Evolutionary conservation across 2,888 invertebrate species (phyloP), one percentile per base, ranked within the genome.

Genomic region (Isoperla grammatica): DNA sequence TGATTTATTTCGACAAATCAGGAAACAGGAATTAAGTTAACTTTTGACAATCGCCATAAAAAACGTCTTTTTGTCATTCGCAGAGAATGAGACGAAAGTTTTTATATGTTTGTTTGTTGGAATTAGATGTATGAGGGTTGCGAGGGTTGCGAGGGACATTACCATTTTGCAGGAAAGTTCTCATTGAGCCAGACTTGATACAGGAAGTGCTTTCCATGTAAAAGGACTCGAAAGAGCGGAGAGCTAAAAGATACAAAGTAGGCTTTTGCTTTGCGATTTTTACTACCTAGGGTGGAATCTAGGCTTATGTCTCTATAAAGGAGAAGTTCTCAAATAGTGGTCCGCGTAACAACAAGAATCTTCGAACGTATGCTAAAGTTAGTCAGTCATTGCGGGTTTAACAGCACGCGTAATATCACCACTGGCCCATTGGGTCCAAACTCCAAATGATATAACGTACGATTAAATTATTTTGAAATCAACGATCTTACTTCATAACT

Each of bases 11-110:
- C 50, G 23, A 35, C 13, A 50, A 35, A 13, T 35, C 53, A 53
- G 53, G 53, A 53, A 39, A 53, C 53, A 53, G 39, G 53, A 39
- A 39, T 53, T 53, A 35, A 39, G 39, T 53, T 53, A 37, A 53
- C 53, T 53, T 53, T 53, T 53, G 37, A 53, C 40, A 39, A 53
- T 53, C 17, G 39, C 35, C 53, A 39, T 19, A 53, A 53, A 53
- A 53, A 53, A 50, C 48, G 15, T 6, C 29, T 15, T 35, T 15
- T 15, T 50, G 50, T 29, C 50, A 50, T 50, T 50, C 35, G 15
- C 17, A 35, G 35, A 50, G 50, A 50, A 50, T 50, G 20, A 20
- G 22, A 15, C 29, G 23, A 37, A 37, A 53, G 37, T 17, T 45
- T 45, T 19, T 19, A 19, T 9, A 45, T 53, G 17, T 15, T 17